Percentiles rank a stretch among this genome's conserved stretches.
Evolutionary conservation across 2,113 vertebrate genomes (phyloP).

Genomic region (Petroica traversi): DNA sequence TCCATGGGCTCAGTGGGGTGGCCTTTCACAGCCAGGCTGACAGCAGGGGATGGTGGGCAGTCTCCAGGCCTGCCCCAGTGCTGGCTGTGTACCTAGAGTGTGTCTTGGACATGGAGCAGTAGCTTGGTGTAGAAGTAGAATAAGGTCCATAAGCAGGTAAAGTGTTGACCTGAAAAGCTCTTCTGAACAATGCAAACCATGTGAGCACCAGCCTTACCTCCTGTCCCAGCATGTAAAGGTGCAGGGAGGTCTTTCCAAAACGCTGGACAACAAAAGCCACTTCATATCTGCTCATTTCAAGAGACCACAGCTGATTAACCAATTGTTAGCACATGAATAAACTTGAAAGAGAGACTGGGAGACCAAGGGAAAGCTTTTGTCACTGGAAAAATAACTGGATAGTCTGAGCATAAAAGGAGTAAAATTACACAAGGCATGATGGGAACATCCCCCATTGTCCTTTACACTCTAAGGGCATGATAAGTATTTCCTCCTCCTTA

Average conservation of each 20-base stretch:
- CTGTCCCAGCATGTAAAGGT: not conserved
- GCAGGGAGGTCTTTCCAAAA: not conserved
- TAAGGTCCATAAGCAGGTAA: not conserved
- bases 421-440: not conserved
- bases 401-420: not conserved
- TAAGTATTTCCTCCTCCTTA: conserved; percentile 14
- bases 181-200: not conserved
- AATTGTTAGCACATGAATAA: conserved; percentile 15
- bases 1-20: not conserved
- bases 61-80: not conserved
- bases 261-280: not conserved
- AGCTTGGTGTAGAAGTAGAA: not conserved
- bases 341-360: conserved; percentile 29
- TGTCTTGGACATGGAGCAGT: not conserved
- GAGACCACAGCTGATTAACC: not conserved
- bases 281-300: conserved; percentile 22
- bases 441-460: conserved; percentile 22
- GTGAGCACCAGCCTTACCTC: not conserved
- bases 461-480: conserved; percentile 16
- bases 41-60: not conserved
- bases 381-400: not conserved
- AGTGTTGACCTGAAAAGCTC: not conserved
- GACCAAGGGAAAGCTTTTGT: conserved; percentile 4
- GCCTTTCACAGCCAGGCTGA: not conserved
- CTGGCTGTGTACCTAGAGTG: not conserved